Percentiles rank a stretch among this genome's conserved stretches.
These are phyloP conservation scores for Anguilla marmorata DNA, from an alignment of 2,797 vertebrate genomes.

Conservation along the genomic window DNA sequence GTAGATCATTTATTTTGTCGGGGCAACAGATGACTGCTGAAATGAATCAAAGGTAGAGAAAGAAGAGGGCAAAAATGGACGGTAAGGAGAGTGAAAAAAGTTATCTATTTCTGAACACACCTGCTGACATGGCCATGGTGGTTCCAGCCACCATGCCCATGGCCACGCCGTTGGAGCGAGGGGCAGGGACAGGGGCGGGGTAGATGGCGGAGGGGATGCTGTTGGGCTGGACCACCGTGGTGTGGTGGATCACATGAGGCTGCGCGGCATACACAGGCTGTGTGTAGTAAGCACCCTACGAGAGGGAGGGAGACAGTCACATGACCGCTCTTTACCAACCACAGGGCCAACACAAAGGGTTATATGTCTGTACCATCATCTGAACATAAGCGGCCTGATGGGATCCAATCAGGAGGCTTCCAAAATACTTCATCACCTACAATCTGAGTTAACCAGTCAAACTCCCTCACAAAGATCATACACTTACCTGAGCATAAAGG, in stretches of 20 bases:
- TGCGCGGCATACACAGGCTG: constrained; percentile 97
- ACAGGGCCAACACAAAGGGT: neutral
- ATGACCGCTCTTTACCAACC: neutral
- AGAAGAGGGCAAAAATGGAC: neutral
- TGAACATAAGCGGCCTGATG: neutral
- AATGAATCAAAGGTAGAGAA: neutral
- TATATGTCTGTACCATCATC: neutral
- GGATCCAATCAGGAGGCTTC: neutral
- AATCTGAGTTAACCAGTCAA: neutral
- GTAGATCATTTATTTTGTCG: neutral
- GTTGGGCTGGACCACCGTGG: constrained; percentile 98
- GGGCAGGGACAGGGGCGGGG: constrained; percentile 85
- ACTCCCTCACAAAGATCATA: neutral
- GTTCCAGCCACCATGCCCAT: constrained; percentile 99
- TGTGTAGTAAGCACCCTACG: constrained; percentile 95
- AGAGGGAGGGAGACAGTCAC: neutral
- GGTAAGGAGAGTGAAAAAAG: neutral
- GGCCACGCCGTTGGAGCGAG: constrained; percentile 88
- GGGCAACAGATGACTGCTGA: neutral
- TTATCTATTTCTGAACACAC: constrained; percentile 59
- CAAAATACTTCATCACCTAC: neutral
- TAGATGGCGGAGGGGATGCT: constrained; percentile 98
- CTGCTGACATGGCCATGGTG: constrained; percentile 99
- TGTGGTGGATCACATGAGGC: constrained; percentile 99
- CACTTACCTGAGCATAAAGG: constrained; percentile 92